Conservation (phyloP, 2,888 invertebrate species). For the Folsomia manolachei region DNA sequence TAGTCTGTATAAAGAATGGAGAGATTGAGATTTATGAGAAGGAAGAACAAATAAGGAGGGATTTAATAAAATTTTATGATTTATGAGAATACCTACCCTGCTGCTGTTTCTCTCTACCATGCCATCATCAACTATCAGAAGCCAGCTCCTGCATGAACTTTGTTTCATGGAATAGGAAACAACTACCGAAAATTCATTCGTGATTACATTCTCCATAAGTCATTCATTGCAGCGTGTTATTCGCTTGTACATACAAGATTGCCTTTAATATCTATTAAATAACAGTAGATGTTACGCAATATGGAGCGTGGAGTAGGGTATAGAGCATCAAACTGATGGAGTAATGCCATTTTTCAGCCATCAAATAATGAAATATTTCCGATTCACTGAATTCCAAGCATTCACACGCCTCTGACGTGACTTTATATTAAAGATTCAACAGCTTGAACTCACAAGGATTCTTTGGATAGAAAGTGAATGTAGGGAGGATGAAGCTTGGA, state of each 20-base stretch:
- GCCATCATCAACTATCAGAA: neutral
- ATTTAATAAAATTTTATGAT: conserved; percentile 47
- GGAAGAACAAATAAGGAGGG: conserved; percentile 45
- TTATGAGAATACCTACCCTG: conserved; percentile 31
- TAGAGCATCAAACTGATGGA: no score
- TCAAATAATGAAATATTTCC: conserved; percentile 39
- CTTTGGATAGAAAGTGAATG: neutral
- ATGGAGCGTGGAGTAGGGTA: neutral
- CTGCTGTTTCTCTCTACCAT: neutral
- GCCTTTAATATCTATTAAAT: neutral
- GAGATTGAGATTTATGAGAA: conserved; percentile 43
- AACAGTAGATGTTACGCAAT: conserved; percentile 15
- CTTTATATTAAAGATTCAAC: neutral
- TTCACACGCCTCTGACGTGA: conserved; percentile 18
- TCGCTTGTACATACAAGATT: no score
- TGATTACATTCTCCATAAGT: neutral
- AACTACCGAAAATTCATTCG: conserved; percentile 8
- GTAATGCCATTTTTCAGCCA: conserved; percentile 19
- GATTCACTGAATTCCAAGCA: conserved; percentile 40
- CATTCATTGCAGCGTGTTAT: conserved; percentile 1
- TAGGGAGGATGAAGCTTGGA: neutral
- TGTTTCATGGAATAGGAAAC: neutral
- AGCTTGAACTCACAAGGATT: neutral
- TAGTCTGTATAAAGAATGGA: no score
- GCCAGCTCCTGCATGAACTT: neutral